These are phyloP conservation scores for Galerucella nymphaeae DNA, from an alignment of 2,888 invertebrate genomes.

Conservation along the genomic window DNA sequence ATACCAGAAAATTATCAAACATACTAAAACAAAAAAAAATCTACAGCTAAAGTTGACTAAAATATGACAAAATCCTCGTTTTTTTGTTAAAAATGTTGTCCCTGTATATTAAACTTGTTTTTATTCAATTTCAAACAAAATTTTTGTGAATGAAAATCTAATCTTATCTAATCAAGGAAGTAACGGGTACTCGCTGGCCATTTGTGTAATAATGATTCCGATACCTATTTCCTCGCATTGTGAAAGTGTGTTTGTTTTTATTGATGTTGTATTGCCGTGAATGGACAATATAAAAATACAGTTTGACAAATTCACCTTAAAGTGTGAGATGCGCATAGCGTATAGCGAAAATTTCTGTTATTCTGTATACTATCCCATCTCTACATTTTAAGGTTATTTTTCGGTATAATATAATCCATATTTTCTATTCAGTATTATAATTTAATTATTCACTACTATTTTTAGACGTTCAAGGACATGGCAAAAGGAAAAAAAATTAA, in stretches of 20 bases:
- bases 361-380: too few species aligned
- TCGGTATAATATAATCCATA: too few species aligned
- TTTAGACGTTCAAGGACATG: background rate
- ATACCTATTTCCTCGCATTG: background rate
- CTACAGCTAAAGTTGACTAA: background rate
- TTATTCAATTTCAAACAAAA: slow-evolving; percentile 10
- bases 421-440: too few species aligned
- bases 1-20: too few species aligned
- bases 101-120: background rate
- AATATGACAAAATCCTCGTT: background rate
- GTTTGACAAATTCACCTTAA: too few species aligned
- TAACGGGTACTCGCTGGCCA: slow-evolving; percentile 24
- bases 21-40: too few species aligned
- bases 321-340: too few species aligned
- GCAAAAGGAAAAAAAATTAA: background rate
- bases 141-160: slow-evolving; percentile 39
- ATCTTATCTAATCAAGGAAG: slow-evolving; percentile 41
- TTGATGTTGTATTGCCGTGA: background rate
- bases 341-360: too few species aligned
- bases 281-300: background rate
- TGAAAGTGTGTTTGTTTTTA: background rate
- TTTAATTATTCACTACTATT: background rate
- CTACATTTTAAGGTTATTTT: too few species aligned
- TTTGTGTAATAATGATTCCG: slow-evolving; percentile 1
- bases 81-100: background rate